Base-by-base conservation (phyloP, 2,797 vertebrate species). In the Leptatherina wallacei region DNA sequence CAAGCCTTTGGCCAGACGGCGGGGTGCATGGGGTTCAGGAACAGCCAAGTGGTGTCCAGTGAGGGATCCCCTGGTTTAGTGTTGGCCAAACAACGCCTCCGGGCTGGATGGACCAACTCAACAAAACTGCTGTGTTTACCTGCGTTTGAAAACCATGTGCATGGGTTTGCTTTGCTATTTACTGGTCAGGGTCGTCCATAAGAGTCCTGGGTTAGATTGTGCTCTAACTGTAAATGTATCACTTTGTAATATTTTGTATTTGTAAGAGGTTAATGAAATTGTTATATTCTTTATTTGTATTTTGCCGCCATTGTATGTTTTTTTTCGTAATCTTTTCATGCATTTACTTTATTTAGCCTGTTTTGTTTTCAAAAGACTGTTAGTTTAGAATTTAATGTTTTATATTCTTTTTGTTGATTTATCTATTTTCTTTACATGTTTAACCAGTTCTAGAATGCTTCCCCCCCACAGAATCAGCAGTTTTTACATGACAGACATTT, bases 51-150 rank as follows among this genome's bases (percentile, higher is more conserved):
- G 83, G 75, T 69, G 88, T 92, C 91, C 90, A 67, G 85, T 65
- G 88, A 92, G 90, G 89, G 85, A 87, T 75, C 64, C 66, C 66
- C 73, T 20, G 78, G 68, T 71, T 77, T 55, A 82, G 76, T 67
- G 73, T 73, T 88, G 90, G 91, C 89, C 93, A 95, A 94, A 90
- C 90, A 92, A 83, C 85, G 81, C 87, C 93, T 89, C 76, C 78
- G 83, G 94, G 92, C 90, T 82, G 88, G 84, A 89, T 92, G 91
- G 92, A 91, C 89, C 75, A 69, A 61, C 69, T 81, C 67, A 65
- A 69, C 67, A 78, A 35, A 69, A 72, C 73, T 80, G 56, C 24
- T 69, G 69, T 63, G 70, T 47, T 61, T 61, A 44, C 62, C 40
- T 59, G 49, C 33, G 65, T 52, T 24, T 73, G 61, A n/a, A 52